Base-by-base conservation (phyloP, 2,888 invertebrate species). In the Eudasyphora cyanicolor region DNA sequence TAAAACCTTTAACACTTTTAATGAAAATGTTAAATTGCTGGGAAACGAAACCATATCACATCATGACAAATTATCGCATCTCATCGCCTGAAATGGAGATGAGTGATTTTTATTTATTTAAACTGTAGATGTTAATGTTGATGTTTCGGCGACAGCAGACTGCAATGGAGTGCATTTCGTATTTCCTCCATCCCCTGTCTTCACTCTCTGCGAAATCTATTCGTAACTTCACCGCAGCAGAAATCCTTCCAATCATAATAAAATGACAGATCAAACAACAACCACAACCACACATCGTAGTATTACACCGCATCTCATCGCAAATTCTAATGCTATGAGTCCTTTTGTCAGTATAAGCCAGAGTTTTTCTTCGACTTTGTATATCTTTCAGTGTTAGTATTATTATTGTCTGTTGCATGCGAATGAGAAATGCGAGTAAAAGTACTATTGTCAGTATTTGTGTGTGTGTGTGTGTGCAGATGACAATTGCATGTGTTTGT, bases 21-120 rank as follows among this genome's bases (percentile, higher is more conserved):
- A 67, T 67, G 14, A 42, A 14, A 21, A 67, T 67, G 67, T 67
- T 67, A 67, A 67, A 67, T 67, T 67, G 67, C 42, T 42, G 67
- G 21, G 38, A 67, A 67, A 67, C 42, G 67, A 67, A 64, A 67
- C 67, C 67, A 67, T 67, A 38, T 38, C 67, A 67, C 67, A 67
- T 67, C 38, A 67, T 21, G 24, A 6, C 1, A 42, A 67, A 67
- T 67, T 67, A 67, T 24, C 14, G 21, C 12, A n/a, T n/a, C n/a
- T n/a, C n/a, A n/a, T n/a, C 35, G 54, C 54, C 32, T 62, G 7
- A n/a, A n/a, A 32, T 1, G 2, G 17, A 17, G 54, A 54, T 57
- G 19, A 17, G 10, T 64, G 38, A 64, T 32, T 32, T 38, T 17
- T 64, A 64, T 64, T 64, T 35, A 21, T 35, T 38, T 35, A 64